These are phyloP conservation scores for Amniataba percoides DNA, from an alignment of 2,797 vertebrate genomes.

Conservation along the genomic window DNA sequence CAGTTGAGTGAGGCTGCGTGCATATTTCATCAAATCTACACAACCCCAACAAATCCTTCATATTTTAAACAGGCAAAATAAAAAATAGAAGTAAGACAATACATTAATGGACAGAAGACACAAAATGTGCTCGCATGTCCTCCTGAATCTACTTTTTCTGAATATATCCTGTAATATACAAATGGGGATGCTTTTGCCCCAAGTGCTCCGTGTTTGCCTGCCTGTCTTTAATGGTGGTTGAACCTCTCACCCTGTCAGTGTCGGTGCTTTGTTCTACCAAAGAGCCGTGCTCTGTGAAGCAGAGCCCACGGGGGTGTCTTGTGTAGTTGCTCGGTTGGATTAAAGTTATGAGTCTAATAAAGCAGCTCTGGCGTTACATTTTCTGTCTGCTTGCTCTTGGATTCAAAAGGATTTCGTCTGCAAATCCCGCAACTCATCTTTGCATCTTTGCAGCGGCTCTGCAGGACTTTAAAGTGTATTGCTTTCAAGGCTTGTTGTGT, in stretches of 20 bases:
- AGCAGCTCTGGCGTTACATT: slow-evolving; percentile 30
- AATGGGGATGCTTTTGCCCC: neutral
- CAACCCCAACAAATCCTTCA: neutral
- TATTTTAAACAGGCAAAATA: neutral
- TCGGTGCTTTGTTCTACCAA: slow-evolving; percentile 15
- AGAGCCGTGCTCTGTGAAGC: slow-evolving; percentile 6
- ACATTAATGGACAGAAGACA: neutral
- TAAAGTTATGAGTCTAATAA: slow-evolving; percentile 53
- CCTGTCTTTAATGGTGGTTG: neutral
- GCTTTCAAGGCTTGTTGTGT: neutral
- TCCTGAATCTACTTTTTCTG: neutral
- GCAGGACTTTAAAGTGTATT: neutral
- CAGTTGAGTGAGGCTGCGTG: neutral
- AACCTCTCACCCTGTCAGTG: slow-evolving; percentile 24
- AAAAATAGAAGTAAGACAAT: neutral
- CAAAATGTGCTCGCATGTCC: neutral
- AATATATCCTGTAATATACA: neutral
- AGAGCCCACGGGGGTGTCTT: slow-evolving; percentile 29
- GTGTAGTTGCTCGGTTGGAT: slow-evolving; percentile 40
- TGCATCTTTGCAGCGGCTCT: slow-evolving; percentile 22
- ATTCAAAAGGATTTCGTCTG: slow-evolving; percentile 44
- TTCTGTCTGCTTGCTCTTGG: slow-evolving; percentile 31
- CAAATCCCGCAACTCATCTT: slow-evolving; percentile 49
- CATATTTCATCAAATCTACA: no score
- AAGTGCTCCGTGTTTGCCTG: neutral